Conservation (phyloP, 2,888 invertebrate species). For the Linyphia triangularis region DNA sequence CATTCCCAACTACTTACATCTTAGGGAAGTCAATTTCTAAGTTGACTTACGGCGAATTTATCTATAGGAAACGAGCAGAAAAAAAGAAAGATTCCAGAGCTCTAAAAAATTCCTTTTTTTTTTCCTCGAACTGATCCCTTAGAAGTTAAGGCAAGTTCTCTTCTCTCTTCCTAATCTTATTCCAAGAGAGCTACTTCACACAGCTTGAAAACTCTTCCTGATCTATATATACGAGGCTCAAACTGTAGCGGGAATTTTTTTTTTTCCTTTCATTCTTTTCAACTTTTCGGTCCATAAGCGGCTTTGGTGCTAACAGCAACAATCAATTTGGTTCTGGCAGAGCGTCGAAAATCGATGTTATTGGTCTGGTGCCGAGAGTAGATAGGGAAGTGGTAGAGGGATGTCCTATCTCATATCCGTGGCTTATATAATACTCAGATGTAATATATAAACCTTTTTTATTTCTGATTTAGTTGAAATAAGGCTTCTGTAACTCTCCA, state of each 20-base stretch:
- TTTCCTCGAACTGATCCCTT: slow-evolving; percentile 38
- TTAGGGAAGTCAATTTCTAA: slow-evolving; percentile 12
- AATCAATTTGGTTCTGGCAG: slow-evolving; percentile 62
- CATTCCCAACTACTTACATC: not conserved
- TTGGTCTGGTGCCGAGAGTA: not conserved
- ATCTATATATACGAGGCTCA: slow-evolving; percentile 40
- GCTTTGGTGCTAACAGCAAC: slow-evolving; percentile 64
- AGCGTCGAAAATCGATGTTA: slow-evolving; percentile 43
- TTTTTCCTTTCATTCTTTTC: slow-evolving; percentile 25
- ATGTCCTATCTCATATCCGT: slow-evolving; percentile 24
- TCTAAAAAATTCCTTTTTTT: slow-evolving; percentile 11
- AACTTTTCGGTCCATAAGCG: slow-evolving; percentile 57
- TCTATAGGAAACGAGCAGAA: slow-evolving; percentile 30
- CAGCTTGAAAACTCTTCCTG: slow-evolving; percentile 37
- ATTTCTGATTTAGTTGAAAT: not conserved
- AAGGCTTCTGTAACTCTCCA: slow-evolving; percentile 22
- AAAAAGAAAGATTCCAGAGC: slow-evolving; percentile 24
- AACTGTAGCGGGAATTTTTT: not conserved
- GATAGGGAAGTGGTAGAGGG: not conserved
- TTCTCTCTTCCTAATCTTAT: slow-evolving; percentile 31
- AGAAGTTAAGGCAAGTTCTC: slow-evolving; percentile 55
- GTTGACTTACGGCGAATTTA: slow-evolving; percentile 39
- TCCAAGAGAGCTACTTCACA: slow-evolving; percentile 29
- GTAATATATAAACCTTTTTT: not conserved
- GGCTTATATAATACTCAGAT: not conserved